Evolutionary conservation across 2,797 vertebrate genomes (phyloP), one percentile per base, ranked within the genome.

Genomic region (Enteromius fasciolatus): DNA sequence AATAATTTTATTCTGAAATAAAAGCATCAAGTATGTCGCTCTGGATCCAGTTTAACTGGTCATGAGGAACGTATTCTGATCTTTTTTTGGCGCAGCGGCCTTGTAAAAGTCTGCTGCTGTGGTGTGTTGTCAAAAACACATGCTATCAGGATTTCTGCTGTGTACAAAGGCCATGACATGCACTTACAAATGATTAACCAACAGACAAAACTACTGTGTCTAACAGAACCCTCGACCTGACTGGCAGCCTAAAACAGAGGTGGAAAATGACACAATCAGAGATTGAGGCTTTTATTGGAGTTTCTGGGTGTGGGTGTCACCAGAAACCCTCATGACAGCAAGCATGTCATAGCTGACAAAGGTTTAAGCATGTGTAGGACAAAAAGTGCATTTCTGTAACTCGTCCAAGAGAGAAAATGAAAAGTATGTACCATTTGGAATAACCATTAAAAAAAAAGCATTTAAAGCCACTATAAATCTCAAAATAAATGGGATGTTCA

Each of bases 381-480:
- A 63, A 10, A 80, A 28, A 66, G 46, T 28, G n/a, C 11, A 20
- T 33, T 23, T 57, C 20, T 69, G 15, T 74, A 46, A 28, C 54
- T 25, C 54, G 5, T 25, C 20, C 28, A 39, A 74, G 54, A 63
- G 3, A 1, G 7, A 46, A 69, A 17, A 79, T 6, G 3, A 14
- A 61, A 12, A 73, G 15, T 10, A 28, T 64, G 44, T 15, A 57
- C 33, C 73, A 75, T 75, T 75, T 75, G 52, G 33, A 59, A 75
- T 41, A 59, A 52, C 54, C 52, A 41, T 75, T 59, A 59, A 31
- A 7, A 5, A 14, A 18, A 20, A 36, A 39, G 1, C 11, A n/a
- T 74, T 59, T 59, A 61, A 46, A 79, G 31, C 61, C 48, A 25
- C 39, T 64, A 28, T 87, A 88, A 82, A 87, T 86, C 82, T 84